Evolutionary conservation across 2,888 invertebrate genomes (phyloP), one percentile per base, ranked within the genome.

Genomic region (Athetis lepigone): DNA sequence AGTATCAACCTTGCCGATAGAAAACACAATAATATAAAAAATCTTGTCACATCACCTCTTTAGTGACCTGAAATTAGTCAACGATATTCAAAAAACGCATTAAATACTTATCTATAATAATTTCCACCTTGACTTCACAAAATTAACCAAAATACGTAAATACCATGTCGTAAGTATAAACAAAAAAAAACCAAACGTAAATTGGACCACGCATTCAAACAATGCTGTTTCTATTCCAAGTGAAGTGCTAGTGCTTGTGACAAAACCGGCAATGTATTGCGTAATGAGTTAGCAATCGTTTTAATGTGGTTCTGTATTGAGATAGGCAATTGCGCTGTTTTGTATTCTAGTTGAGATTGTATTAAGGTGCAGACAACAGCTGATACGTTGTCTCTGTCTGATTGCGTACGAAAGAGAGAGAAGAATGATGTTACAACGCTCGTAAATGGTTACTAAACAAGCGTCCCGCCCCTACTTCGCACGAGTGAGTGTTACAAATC

Each of bases 201-300:
- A 57, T 60, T 46, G 46, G 52, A 45, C 1, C 72, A 65, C 37
- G 40, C 21, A 5, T 39, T 21, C 8, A 40, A 70, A 73, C 75
- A 73, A 73, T 73, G 73, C 40, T 18, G 9, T 18, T 36, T 29
- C 42, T 7, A 29, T 23, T 23, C 23, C 7, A 16, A 58, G 23
- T 47, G 25, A 37, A 40, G 27, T 23, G 21, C 16, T 11, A 8
- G 18, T 11, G 13, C 7, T 66, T 40, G 13, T 21, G 40, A 66
- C 43, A 50, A 42, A 60, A 4, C n/a, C 21, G 18, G 40, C 51
- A 61, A 33, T 74, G 66, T 33, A 56, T 74, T 75, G 25, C 46
- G 43, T 11, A 75, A 73, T 36, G 11, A 29, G 16, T 21, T 47
- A 8, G 52, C 39, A 73, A 51, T 61, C 40, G 66, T 50, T 46